These are phyloP conservation scores for Penelope pileata DNA, from an alignment of 2,113 vertebrate species.

Conservation along the genomic window DNA sequence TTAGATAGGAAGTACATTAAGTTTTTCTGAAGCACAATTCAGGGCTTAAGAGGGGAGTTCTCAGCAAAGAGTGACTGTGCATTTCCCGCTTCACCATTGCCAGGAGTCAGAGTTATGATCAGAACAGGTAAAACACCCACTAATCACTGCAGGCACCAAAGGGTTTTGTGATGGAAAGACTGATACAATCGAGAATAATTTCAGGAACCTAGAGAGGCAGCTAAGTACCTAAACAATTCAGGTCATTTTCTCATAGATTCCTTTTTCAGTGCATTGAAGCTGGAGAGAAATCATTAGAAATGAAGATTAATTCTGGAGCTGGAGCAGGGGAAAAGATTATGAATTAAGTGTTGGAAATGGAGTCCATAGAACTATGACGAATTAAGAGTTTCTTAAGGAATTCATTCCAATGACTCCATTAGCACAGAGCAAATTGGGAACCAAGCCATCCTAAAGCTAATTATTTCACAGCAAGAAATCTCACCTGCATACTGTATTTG, in stretches of 20 bases:
- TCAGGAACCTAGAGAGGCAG: neutral
- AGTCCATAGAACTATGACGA: neutral
- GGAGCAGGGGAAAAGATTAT: neutral
- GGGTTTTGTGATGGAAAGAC: neutral
- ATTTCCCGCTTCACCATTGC: fast-evolving
- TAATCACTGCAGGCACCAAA: neutral
- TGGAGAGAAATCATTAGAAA: neutral
- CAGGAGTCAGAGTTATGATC: neutral
- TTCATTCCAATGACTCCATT: neutral
- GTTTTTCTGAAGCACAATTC: neutral
- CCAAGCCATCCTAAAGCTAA: neutral
- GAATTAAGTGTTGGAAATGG: neutral
- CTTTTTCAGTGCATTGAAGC: neutral
- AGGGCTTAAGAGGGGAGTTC: neutral
- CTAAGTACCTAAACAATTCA: neutral
- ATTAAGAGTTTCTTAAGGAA: neutral
- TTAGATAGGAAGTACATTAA: neutral
- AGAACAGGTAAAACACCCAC: neutral
- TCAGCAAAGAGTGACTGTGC: neutral
- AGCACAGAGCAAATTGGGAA: neutral
- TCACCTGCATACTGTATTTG: neutral
- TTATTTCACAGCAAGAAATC: fast-evolving
- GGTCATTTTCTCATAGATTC: neutral
- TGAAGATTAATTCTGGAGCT: neutral
- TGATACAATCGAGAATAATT: neutral